Base-by-base conservation (phyloP, 2,888 invertebrate species). In the Acrocyrtus sp. region DNA sequence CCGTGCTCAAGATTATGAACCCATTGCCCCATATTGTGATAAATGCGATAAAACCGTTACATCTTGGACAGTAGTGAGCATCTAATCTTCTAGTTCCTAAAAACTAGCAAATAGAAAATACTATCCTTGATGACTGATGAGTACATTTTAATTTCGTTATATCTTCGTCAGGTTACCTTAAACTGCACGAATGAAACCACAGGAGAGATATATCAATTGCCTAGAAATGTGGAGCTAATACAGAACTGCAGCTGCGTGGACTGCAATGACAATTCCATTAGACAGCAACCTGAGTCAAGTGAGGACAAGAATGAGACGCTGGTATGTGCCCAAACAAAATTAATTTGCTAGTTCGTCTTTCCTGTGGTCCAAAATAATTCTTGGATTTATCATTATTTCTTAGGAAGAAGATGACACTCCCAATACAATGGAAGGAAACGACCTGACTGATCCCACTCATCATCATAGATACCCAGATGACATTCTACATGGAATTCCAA, bases 31-130 rank as follows among this genome's bases (percentile, higher is more conserved):
- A 1, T 90, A 90, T 82, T 90, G 90, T 82, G 90, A 90, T 83
- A 90, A 90, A 73, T 90, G 90, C 81, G 90, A 90, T 82, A 90
- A 90, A 0, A 85, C 88, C 0, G 87, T 87, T 74, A 88, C 88
- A 39, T 85, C 87, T 75, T 90, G 90, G 87, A 89, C 88, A 81
- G 89, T 89, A 82, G 90, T 90, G 84, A 84, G 85, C 82, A 39
- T 21, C 41, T 19, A 41, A 5, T 41, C 22, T 66, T 62, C 48
- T n/a, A 45, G 47, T 8, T 15, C 17, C 5, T 17, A 45, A 17
- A 45, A 15, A 15, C 17, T 45, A 45, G 6, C 6, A 15, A 45
- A n/a, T n/a, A n/a, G n/a, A n/a, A n/a, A n/a, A n/a, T n/a, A n/a
- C n/a, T n/a, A n/a, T n/a, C n/a, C n/a, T n/a, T n/a, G n/a, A n/a